These are phyloP conservation scores for Characodon lateralis DNA, from an alignment of 2,797 vertebrate species.

Conservation along the genomic window DNA sequence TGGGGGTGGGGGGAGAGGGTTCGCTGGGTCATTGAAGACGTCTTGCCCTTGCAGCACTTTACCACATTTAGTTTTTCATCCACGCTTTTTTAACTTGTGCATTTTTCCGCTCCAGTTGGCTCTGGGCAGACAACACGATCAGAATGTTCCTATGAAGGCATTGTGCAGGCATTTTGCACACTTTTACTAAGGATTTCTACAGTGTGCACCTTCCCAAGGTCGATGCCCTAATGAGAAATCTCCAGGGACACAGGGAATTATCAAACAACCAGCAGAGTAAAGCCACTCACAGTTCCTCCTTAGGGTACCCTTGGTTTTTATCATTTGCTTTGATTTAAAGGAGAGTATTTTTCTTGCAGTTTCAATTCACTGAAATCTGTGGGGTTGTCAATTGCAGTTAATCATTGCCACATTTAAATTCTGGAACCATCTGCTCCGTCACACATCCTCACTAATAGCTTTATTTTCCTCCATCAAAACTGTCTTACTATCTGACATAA, in stretches of 20 bases:
- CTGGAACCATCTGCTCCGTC: conserved; percentile 69
- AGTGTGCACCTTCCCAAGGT: conserved; percentile 78
- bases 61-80: not conserved
- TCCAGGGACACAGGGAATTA: conserved; percentile 74
- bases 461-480: conserved; percentile 55
- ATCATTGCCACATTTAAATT: conserved; percentile 65
- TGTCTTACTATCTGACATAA: conserved; percentile 67
- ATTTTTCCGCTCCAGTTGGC: conserved; percentile 78
- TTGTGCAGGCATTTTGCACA: conserved; percentile 56
- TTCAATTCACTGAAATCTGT: conserved; percentile 10
- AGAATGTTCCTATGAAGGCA: conserved; percentile 58
- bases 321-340: conserved; percentile 31
- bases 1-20: not conserved
- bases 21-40: conserved; percentile 40
- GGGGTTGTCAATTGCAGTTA: conserved; percentile 53
- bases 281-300: conserved; percentile 67
- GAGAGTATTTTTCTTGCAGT: conserved; percentile 38
- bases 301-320: conserved; percentile 49
- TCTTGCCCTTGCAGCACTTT: conserved; percentile 72
- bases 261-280: conserved; percentile 67
- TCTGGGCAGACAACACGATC: conserved; percentile 67
- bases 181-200: conserved; percentile 76
- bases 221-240: conserved; percentile 78
- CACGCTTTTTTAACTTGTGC: conserved; percentile 47
- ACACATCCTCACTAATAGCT: conserved; percentile 67